Percentiles rank a stretch among this genome's conserved stretches.
Evolutionary conservation across 2,888 invertebrate species (phyloP).

Genomic region (Coleophora deauratella): DNA sequence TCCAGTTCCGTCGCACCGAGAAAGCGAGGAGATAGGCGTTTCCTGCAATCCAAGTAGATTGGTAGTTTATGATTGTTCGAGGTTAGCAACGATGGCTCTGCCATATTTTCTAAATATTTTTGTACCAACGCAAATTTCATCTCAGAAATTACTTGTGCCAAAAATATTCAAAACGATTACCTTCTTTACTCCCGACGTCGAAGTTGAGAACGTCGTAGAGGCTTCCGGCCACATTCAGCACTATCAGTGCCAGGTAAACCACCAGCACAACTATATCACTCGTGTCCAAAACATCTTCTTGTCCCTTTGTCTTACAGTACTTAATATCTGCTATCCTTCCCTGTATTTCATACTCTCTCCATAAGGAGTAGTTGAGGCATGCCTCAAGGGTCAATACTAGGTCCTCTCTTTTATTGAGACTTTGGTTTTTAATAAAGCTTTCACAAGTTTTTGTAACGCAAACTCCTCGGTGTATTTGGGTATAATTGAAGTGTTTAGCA

Average conservation of each 20-base stretch:
- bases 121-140: too few relatives aligned
- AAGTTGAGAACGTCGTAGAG: constrained; percentile 33
- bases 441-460: constrained; percentile 47
- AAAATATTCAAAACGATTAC: constrained; percentile 20
- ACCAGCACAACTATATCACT: constrained; percentile 41
- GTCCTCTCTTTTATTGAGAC: constrained; percentile 22
- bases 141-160: too few relatives aligned
- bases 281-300: constrained; percentile 27
- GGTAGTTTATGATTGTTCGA: too few relatives aligned
- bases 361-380: constrained; percentile 49
- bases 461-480: constrained; percentile 52
- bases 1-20: constrained; percentile 53
- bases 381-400: constrained; percentile 36
- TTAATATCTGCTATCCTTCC: constrained; percentile 31
- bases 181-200: constrained; percentile 28
- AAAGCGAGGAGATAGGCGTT: constrained; percentile 51
- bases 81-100: too few relatives aligned
- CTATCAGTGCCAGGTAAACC: constrained; percentile 38
- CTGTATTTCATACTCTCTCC: constrained; percentile 39
- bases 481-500: constrained; percentile 55
- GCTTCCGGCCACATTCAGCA: constrained; percentile 45
- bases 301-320: constrained; percentile 42
- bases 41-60: constrained; percentile 33
- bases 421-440: constrained; percentile 20
- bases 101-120: too few relatives aligned